A percentile compares a stretch with the other conserved stretches of the same genome.
phyloP scores from a whole-genome alignment of 1,140 invertebrate genomes.

The Vollenhovia emeryi region DNA sequence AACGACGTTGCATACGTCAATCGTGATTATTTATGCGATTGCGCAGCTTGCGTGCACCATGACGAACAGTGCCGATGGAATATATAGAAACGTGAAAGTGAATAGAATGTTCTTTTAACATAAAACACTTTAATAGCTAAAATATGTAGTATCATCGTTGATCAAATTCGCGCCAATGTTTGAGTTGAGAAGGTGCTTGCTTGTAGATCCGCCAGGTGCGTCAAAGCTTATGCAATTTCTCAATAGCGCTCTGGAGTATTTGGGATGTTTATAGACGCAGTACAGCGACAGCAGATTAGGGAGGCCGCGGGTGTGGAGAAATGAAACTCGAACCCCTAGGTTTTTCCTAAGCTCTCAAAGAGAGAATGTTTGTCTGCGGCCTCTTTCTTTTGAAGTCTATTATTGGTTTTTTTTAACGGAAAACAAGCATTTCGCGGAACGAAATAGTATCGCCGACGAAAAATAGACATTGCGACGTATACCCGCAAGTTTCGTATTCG shows the following conservation, averaged over 20 bases:
- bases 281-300: not conserved
- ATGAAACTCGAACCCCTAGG: not conserved
- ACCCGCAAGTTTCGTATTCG: not conserved
- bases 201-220: not conserved
- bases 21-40: slow-evolving; percentile 67
- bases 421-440: not conserved
- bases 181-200: too few species aligned
- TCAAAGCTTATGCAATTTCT: not conserved
- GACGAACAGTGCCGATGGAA: slow-evolving; percentile 56
- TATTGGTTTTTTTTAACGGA: too few species aligned
- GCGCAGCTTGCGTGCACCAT: slow-evolving; percentile 62
- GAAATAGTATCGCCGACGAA: not conserved
- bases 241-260: not conserved
- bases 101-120: too few species aligned
- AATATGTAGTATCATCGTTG: too few species aligned
- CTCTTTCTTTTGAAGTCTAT: not conserved
- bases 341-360: not conserved
- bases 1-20: slow-evolving; percentile 47
- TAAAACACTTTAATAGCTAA: not conserved
- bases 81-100: not conserved
- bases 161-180: not conserved
- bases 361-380: not conserved
- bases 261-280: not conserved
- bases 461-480: not conserved
- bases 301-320: not conserved